Conservation (phyloP, 2,888 invertebrate genomes). For the Hyalella azteca region DNA sequence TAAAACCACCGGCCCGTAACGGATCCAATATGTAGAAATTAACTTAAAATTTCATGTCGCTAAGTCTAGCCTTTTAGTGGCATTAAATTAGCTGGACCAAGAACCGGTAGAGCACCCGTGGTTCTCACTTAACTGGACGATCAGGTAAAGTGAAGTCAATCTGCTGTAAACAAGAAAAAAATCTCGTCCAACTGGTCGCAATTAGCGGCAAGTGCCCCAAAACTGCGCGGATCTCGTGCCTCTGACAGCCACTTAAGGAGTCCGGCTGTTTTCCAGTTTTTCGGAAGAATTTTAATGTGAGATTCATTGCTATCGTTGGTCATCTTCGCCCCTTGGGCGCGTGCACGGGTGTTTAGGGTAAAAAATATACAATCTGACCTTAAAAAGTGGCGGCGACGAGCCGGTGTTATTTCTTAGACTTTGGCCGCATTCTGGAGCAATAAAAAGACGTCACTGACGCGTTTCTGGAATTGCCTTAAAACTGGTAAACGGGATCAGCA, state of each 20-base stretch:
- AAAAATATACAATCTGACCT: neutral
- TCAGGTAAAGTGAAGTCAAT: neutral
- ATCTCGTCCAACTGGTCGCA: neutral
- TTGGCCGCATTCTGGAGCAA: conserved; percentile 14
- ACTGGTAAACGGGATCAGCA: conserved; percentile 19
- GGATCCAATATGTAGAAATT: too few species aligned
- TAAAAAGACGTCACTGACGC: neutral
- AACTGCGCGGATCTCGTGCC: neutral
- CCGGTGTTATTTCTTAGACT: neutral
- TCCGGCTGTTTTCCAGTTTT: conserved; percentile 16
- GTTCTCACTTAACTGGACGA: neutral
- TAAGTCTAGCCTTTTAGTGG: too few species aligned
- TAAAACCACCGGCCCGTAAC: too few species aligned
- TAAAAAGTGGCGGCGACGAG: neutral
- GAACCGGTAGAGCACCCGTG: neutral
- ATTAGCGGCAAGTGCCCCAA: conserved; percentile 24
- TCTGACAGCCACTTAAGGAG: neutral
- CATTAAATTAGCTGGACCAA: too few species aligned
- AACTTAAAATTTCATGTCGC: too few species aligned
- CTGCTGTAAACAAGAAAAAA: conserved; percentile 2
- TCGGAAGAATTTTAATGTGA: conserved; percentile 31
- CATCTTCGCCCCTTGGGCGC: conserved; percentile 1
- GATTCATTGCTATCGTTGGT: conserved; percentile 20
- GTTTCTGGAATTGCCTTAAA: neutral
- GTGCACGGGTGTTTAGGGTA: neutral